phyloP scores from a whole-genome alignment of 2,888 invertebrate genomes.

The Perizoma flavofasciatum region DNA sequence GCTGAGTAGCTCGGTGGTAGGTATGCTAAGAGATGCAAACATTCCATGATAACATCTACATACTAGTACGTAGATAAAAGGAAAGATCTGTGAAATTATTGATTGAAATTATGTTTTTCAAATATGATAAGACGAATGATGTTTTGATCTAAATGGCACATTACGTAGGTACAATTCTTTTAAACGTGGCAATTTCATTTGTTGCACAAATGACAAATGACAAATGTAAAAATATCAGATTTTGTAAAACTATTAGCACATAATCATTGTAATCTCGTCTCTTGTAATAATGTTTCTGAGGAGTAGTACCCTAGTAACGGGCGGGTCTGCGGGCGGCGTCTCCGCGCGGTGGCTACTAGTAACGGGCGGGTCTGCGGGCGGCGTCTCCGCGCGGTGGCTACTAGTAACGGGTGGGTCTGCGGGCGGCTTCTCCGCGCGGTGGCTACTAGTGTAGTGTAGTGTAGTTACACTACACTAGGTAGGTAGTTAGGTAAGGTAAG shows the following conservation, averaged over 20 bases:
- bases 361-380: too few species aligned
- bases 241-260: neutral
- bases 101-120: neutral
- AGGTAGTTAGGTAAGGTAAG: slow-evolving; percentile 15
- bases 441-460: neutral
- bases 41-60: too few species aligned
- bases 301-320: too few species aligned
- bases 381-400: neutral
- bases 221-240: too few species aligned
- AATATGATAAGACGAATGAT: neutral
- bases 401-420: too few species aligned
- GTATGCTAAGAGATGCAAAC: too few species aligned
- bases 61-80: too few species aligned
- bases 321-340: neutral
- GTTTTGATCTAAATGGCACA: neutral
- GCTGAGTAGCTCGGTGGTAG: too few species aligned
- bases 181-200: neutral
- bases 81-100: neutral
- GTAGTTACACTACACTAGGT: too few species aligned
- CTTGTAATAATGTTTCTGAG: too few species aligned
- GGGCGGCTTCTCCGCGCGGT: neutral
- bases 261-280: too few species aligned
- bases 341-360: neutral
- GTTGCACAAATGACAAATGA: slow-evolving; percentile 17
- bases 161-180: neutral